Conservation (phyloP, 1,140 invertebrate species). For the Neuroterus valhalla region DNA sequence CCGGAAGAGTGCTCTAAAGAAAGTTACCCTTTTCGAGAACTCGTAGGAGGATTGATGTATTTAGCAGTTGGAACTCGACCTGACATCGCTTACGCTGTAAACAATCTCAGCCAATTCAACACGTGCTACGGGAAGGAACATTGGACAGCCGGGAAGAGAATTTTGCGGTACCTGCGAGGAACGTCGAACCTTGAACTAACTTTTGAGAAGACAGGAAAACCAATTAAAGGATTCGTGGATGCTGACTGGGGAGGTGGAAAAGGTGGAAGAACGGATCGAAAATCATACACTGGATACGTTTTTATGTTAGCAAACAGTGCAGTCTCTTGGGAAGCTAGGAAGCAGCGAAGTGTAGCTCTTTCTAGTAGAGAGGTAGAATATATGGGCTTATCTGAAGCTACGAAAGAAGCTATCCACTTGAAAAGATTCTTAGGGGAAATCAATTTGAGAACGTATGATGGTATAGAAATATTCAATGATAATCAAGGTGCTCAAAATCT, state of each 20-base stretch:
- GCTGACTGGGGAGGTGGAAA: constrained; percentile 54
- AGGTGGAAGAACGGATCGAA: constrained; percentile 45
- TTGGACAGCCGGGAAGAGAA: neutral
- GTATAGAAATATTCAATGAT: neutral
- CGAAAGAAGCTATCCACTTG: constrained; percentile 15
- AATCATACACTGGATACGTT: constrained; percentile 54
- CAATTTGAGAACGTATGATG: too few relatives aligned
- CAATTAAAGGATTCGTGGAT: constrained; percentile 47
- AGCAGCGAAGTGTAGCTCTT: constrained; percentile 62
- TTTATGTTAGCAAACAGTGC: constrained; percentile 50
- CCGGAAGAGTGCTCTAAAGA: neutral
- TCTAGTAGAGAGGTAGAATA: constrained; percentile 56
- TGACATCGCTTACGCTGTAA: neutral
- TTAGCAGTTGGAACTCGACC: neutral
- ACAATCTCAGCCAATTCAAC: neutral
- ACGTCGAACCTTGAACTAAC: neutral
- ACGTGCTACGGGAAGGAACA: neutral
- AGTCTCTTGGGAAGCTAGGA: constrained; percentile 60
- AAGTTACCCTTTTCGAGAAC: neutral
- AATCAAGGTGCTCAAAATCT: neutral
- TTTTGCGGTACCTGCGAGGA: neutral
- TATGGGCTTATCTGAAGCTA: neutral
- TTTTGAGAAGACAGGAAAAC: neutral
- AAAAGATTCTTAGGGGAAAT: neutral
- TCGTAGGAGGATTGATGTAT: neutral